phyloP scores from a whole-genome alignment of 2,888 invertebrate genomes.

The Lasioglossum vierecki region DNA sequence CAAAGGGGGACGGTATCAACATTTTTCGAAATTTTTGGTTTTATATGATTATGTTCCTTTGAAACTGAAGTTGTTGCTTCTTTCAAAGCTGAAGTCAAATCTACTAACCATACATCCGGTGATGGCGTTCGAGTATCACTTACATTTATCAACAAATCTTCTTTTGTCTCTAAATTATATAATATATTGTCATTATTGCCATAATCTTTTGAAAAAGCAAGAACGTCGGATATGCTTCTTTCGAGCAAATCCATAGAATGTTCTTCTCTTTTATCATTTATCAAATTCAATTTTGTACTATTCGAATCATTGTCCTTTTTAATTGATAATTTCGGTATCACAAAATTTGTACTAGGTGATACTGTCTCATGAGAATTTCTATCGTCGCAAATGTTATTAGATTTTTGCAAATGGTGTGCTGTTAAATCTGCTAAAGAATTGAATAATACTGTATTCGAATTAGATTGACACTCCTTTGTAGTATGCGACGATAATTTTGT shows the following conservation, averaged over 20 bases:
- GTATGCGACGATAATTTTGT: constrained; percentile 29
- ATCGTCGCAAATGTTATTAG: constrained; percentile 48
- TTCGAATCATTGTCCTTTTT: constrained; percentile 38
- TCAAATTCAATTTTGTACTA: constrained; percentile 2
- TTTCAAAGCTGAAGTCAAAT: constrained; percentile 82
- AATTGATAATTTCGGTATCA: constrained; percentile 71
- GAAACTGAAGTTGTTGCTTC: constrained; percentile 35
- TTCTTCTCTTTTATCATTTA: constrained; percentile 15
- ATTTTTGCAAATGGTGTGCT: constrained; percentile 77
- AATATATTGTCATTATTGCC: constrained; percentile 5
- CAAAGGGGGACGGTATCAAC: constrained; percentile 12
- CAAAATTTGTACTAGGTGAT: constrained; percentile 62
- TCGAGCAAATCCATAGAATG: constrained; percentile 43
- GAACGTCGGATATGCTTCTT: constrained; percentile 44
- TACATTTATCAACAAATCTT: constrained; percentile 20
- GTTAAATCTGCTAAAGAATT: constrained; percentile 77
- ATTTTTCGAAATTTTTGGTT: constrained; percentile 24
- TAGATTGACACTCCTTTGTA: constrained; percentile 16
- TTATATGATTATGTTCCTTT: constrained; percentile 25
- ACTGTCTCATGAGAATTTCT: constrained; percentile 26
- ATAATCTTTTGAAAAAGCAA: constrained; percentile 13
- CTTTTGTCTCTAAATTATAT: constrained; percentile 20
- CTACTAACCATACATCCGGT: constrained; percentile 79
- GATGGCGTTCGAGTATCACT: constrained; percentile 52
- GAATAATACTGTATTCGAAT: constrained; percentile 64